These are phyloP conservation scores for Calidris pygmaea DNA, from an alignment of 2,113 vertebrate species.

Conservation along the genomic window DNA sequence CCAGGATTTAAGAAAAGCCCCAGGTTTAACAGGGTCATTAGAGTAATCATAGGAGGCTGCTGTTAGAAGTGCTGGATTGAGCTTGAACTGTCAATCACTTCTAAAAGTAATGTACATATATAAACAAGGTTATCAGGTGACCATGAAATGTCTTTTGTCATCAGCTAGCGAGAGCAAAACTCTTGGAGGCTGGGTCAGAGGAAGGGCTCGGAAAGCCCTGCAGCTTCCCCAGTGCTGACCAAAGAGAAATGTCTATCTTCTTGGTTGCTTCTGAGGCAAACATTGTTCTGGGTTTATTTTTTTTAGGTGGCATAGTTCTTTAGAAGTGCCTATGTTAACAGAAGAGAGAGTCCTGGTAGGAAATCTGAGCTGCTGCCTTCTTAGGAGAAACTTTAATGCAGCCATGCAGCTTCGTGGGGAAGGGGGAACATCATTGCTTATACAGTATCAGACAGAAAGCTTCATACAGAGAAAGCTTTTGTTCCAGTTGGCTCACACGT, in stretches of 20 bases:
- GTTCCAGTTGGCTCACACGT: not conserved
- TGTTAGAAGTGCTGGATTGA: not conserved
- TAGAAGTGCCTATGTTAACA: not conserved
- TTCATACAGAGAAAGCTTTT: not conserved
- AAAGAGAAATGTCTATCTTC: not conserved
- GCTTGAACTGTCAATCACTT: not conserved
- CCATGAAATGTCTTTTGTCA: constrained; percentile 21
- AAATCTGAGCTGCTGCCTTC: not conserved
- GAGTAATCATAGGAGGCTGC: constrained; percentile 22
- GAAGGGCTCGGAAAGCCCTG: not conserved
- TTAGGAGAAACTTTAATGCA: not conserved
- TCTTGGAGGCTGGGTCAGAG: not conserved
- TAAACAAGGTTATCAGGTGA: constrained; percentile 43
- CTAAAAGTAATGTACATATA: not conserved
- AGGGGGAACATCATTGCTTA: not conserved
- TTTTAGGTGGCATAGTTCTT: not conserved
- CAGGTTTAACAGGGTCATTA: constrained; percentile 15
- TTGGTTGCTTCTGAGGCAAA: not conserved
- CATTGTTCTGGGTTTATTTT: rapidly evolving
- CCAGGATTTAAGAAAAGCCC: constrained; percentile 24
- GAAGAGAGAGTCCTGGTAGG: not conserved
- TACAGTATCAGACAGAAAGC: not conserved
- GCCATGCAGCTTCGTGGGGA: not conserved
- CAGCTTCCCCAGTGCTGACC: not conserved
- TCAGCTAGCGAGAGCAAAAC: not conserved